These are phyloP conservation scores for Sycophila texana DNA, from an alignment of 2,888 invertebrate genomes.

Conservation along the genomic window DNA sequence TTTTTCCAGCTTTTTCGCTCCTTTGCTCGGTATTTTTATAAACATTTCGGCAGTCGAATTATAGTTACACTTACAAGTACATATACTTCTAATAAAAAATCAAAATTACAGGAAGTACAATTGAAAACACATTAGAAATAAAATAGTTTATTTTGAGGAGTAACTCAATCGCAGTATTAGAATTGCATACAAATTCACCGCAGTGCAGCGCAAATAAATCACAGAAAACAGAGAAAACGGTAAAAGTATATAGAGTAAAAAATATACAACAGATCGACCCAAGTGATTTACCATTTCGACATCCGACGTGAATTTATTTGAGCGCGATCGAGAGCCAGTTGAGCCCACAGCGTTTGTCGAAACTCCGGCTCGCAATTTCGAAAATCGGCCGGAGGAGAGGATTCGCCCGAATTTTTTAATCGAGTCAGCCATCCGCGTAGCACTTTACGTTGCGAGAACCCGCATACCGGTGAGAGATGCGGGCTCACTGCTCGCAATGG, in stretches of 20 bases:
- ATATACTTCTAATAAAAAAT: background rate
- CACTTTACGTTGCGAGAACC: constrained; percentile 13
- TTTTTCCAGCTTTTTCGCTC: no score
- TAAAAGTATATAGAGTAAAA: no score
- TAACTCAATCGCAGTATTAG: no score
- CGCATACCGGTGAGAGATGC: background rate
- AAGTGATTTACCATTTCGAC: background rate
- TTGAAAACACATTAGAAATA: background rate
- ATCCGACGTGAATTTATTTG: no score
- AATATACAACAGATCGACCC: background rate
- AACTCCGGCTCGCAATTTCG: background rate
- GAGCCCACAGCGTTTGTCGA: background rate
- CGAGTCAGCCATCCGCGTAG: background rate
- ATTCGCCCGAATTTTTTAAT: constrained; percentile 1
- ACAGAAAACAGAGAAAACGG: no score
- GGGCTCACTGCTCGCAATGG: constrained; percentile 23
- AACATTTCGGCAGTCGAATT: background rate
- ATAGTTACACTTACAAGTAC: background rate
- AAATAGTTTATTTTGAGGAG: background rate
- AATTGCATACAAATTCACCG: background rate
- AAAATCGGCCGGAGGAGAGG: background rate
- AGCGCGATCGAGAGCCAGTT: background rate
- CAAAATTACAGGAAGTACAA: background rate
- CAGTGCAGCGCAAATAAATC: background rate
- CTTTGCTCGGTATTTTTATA: background rate